Evolutionary conservation across 2,113 vertebrate genomes (phyloP), one percentile per base, ranked within the genome.

Genomic region (Haemorhous mexicanus): DNA sequence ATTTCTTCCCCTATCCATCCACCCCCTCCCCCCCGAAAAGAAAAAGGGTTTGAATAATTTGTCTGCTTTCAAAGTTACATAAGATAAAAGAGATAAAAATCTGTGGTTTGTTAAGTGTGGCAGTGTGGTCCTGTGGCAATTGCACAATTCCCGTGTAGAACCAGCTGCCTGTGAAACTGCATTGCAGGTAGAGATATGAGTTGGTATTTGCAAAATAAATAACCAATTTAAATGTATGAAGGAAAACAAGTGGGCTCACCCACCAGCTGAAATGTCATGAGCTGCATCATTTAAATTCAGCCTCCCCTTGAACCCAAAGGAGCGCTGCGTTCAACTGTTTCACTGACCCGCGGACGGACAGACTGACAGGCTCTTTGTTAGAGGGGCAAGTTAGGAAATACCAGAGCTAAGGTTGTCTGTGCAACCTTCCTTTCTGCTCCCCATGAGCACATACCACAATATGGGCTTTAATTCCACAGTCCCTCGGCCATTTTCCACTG

Each of bases 341-440:
- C 67, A 11, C 49, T 87, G 77, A 74, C 91, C 69, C 66, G 13
- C 0, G 3, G 39, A 75, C 12, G 43, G 84, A 82, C 74, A 76
- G 62, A 75, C 83, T 89, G 91, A 87, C 78, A 84, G 81, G 66
- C 82, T 82, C 82, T 90, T 93, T 90, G 93, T 91, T 73, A 37
- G n/a, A 27, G 59, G 47, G 58, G 69, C 53, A 27, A 73, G 58
- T 62, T 80, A 55, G 87, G 93, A 91, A 92, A 86, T 92, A 37
- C 84, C 94, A 92, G 84, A 93, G 75, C 59, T 87, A 39, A 95
- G 87, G 84, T 63, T 91, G 89, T 46, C 81, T 22, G 39, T 94
- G 79, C 59, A 95, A 26, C 76, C 68, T 84, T 89, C 84, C 58
- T 81, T 70, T 85, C 78, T 10, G 16, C 82, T 77, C 79, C 76